Percentiles rank a stretch among this genome's conserved stretches.
phyloP scores from a whole-genome alignment of 2,888 invertebrate genomes.

The Hyppa rectilinea region DNA sequence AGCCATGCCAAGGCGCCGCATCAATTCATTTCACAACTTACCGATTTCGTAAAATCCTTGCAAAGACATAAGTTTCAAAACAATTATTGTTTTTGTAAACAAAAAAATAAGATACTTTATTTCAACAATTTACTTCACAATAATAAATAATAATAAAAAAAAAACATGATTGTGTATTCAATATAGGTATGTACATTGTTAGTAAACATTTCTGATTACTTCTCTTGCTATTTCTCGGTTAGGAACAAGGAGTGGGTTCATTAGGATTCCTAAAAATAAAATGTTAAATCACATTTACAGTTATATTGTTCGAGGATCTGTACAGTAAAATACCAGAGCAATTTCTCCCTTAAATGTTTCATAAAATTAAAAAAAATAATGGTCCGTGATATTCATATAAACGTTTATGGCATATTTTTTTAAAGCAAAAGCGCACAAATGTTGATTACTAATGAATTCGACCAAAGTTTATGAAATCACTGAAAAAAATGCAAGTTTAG shows the following conservation, averaged over 20 bases:
- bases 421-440: no score
- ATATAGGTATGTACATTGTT: conserved; percentile 29
- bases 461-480: no score
- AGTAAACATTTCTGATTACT: conserved; percentile 27
- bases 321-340: conserved; percentile 26
- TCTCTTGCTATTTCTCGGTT: conserved; percentile 34
- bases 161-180: conserved; percentile 59
- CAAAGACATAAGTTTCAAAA: conserved; percentile 65
- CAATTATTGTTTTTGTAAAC: conserved; percentile 56
- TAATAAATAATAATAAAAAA: conserved; percentile 38
- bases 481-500: no score
- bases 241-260: conserved; percentile 36
- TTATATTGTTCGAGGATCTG: conserved; percentile 22
- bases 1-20: conserved; percentile 71
- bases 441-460: no score
- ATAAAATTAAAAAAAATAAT: no score
- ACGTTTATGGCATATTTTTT: no score
- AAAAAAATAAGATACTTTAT: conserved; percentile 40
- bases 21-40: conserved; percentile 74
- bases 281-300: conserved; percentile 38
- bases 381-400: no score
- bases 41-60: conserved; percentile 89
- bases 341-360: no score
- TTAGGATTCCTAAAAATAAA: conserved; percentile 57
- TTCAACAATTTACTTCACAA: conserved; percentile 50